Base-by-base conservation (phyloP, 1,140 invertebrate genomes). In the Pachypsylla venusta region DNA sequence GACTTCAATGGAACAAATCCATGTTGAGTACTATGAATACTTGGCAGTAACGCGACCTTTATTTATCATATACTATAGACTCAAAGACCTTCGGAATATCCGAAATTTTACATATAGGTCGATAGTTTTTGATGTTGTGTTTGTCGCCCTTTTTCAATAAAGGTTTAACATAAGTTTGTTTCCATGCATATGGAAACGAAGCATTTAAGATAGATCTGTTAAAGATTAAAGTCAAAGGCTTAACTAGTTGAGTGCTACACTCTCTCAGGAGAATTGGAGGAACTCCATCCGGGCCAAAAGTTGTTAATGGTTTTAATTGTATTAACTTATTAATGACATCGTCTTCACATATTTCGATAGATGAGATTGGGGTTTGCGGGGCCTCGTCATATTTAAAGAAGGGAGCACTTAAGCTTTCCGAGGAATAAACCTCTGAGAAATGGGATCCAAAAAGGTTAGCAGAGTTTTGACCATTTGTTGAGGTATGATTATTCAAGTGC, bases 101-200 rank as follows among this genome's bases (percentile, higher is more conserved):
- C 30, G 58, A 62, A 12, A 64, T 35, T n/a, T 59, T 60, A 0
- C 60, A 59, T 20, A 65, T 65, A 12, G 62, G 64, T 25, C 64
- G 39, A 58, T 65, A 63, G 26, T 65, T 64, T 30, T 39, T 40
- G 25, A 63, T 26, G 54, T 60, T 53, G 14, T 35, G 25, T 25
- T 13, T 55, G 28, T 60, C 24, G 0, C 62, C 62, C 1, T n/a
- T 20, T 57, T 65, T 65, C 35, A 20, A 56, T 12, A 64, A 60
- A 1, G 61, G 61, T 20, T 53, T 48, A 20, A 64, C 26, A 48
- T 57, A 58, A 42, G 30, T 19, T 26, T 16, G 58, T 40, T 63
- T 62, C 65, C 61, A 62, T 4, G n/a, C 4, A 5, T 48, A 4
- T 7, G 42, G 42, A 48, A 48, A 48, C 4, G 4, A 3, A 10